A percentile compares a stretch with the other conserved stretches of the same genome.
phyloP scores from a whole-genome alignment of 2,797 vertebrate species.

The Sebastes steindachneri region DNA sequence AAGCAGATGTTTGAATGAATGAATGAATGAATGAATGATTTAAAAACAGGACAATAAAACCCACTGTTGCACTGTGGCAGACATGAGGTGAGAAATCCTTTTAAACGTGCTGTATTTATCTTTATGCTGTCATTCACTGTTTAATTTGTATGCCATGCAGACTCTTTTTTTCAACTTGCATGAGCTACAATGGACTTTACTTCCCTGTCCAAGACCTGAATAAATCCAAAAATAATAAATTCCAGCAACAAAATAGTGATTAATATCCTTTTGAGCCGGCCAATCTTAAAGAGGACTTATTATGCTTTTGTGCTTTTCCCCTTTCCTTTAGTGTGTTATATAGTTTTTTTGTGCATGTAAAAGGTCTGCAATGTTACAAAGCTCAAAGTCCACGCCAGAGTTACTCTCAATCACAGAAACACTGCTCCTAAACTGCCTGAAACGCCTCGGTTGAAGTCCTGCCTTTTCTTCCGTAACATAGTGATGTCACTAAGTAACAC shows the following conservation, averaged over 20 bases:
- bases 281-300: neutral
- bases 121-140: neutral
- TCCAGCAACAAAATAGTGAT: neutral
- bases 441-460: too few species aligned
- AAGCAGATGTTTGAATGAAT: conserved; percentile 11
- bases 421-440: too few species aligned
- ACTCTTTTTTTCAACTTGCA: neutral
- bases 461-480: too few species aligned
- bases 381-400: too few species aligned
- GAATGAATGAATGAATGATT: neutral
- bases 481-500: too few species aligned
- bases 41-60: neutral
- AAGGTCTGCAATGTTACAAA: too few species aligned
- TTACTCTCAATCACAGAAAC: too few species aligned
- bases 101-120: neutral
- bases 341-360: too few species aligned
- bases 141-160: neutral
- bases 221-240: neutral
- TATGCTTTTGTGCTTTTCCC: too few species aligned
- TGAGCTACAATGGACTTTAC: neutral
- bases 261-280: neutral
- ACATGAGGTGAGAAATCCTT: neutral
- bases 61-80: neutral
- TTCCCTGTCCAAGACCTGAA: neutral
- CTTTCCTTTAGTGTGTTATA: too few species aligned